Percentiles rank a stretch among this genome's conserved stretches.
Evolutionary conservation across 2,797 vertebrate genomes (phyloP).

Genomic region (Mareca strepera): DNA sequence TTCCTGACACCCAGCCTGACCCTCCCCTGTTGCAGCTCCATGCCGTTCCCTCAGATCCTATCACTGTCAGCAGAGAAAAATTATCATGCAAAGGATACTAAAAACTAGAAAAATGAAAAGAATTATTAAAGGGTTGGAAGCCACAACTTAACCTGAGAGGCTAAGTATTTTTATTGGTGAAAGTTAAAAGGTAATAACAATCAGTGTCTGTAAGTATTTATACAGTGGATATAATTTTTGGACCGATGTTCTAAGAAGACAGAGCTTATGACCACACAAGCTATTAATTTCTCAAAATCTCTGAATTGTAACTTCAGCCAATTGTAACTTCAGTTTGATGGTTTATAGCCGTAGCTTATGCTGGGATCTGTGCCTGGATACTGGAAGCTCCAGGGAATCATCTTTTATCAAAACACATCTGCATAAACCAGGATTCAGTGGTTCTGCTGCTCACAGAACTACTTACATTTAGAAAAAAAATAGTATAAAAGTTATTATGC

Average conservation of each 20-base stretch:
- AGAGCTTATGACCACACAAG: not conserved
- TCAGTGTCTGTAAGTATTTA: not conserved
- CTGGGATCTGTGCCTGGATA: not conserved
- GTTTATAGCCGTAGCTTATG: not conserved
- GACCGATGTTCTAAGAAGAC: not conserved
- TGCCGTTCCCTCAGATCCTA: too few relatives aligned
- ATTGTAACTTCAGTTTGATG: not conserved
- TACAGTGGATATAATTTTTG: not conserved
- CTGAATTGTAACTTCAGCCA: not conserved
- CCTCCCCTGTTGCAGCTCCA: too few relatives aligned
- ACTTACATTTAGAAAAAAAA: not conserved
- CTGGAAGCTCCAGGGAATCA: not conserved
- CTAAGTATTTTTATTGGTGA: not conserved
- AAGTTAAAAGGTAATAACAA: not conserved
- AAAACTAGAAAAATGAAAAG: not conserved
- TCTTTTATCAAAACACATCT: not conserved
- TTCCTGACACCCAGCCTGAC: too few relatives aligned
- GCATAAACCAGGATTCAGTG: not conserved
- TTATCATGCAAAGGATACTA: not conserved
- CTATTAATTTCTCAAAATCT: not conserved
- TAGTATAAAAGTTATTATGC: not conserved
- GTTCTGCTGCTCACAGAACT: not conserved
- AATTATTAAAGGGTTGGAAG: not conserved
- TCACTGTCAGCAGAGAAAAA: too few relatives aligned
- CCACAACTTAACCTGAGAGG: not conserved